Evolutionary conservation across 2,113 vertebrate genomes (phyloP).

Genomic region (Bos indicus): DNA sequence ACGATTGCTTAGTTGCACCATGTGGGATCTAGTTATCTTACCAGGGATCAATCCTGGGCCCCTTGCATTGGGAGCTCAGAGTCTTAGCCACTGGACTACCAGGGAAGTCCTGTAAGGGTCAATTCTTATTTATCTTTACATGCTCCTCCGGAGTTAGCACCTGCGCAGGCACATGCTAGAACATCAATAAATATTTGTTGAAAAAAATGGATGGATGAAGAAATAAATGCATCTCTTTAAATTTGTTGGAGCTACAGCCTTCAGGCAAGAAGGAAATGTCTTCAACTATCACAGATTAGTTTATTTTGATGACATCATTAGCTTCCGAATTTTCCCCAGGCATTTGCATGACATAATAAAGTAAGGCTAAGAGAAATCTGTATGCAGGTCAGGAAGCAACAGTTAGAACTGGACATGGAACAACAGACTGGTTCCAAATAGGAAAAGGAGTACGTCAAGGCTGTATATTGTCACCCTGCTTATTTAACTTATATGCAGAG

Average conservation of each 20-base stretch:
- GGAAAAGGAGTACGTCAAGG: no score
- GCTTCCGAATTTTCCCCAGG: not conserved
- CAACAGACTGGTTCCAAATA: no score
- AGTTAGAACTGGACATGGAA: no score
- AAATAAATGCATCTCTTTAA: not conserved
- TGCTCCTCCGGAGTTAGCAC: not conserved
- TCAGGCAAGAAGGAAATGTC: not conserved
- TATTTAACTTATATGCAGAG: no score
- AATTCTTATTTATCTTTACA: not conserved
- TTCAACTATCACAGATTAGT: not conserved
- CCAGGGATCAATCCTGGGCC: not conserved
- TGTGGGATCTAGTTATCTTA: not conserved
- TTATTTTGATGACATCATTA: slow-evolving; percentile 12
- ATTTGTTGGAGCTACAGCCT: not conserved
- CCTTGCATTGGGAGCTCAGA: not conserved
- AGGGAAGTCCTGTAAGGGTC: not conserved
- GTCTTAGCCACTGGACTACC: not conserved
- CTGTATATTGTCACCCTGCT: no score
- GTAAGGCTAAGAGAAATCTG: not conserved
- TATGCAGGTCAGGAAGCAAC: no score
- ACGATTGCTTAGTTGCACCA: not conserved
- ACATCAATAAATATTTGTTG: not conserved
- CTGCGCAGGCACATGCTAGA: not conserved
- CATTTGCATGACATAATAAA: not conserved
- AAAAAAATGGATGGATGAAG: not conserved